Evolutionary conservation across 2,888 invertebrate genomes (phyloP).

Genomic region (Dichetophora obliterata): DNA sequence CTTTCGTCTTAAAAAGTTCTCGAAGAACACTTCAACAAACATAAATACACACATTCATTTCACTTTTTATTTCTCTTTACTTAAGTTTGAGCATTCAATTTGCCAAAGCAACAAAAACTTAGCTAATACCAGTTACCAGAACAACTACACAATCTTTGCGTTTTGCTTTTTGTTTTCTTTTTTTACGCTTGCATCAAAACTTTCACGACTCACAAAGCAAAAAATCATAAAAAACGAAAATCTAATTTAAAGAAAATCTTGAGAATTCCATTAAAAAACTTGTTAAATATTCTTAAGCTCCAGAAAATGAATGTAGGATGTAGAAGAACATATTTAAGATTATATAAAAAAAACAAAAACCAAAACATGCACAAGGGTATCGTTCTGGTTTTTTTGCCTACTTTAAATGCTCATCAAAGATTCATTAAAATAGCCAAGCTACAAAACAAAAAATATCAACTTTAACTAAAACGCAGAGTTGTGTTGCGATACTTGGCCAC

Average conservation of each 20-base stretch:
- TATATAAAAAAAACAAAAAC: neutral
- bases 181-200: conserved; percentile 1
- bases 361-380: neutral
- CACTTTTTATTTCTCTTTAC: too few species aligned
- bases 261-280: conserved; percentile 28
- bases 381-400: neutral
- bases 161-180: neutral
- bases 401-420: conserved; percentile 26
- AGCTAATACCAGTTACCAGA: neutral
- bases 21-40: too few species aligned
- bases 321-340: neutral
- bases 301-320: neutral
- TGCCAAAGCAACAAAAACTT: neutral
- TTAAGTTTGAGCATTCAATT: neutral
- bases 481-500: too few species aligned
- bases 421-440: conserved; percentile 24
- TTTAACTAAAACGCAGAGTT: neutral
- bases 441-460: neutral
- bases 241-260: conserved; percentile 33
- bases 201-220: neutral
- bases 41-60: too few species aligned
- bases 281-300: neutral
- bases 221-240: conserved; percentile 33
- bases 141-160: neutral
- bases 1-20: too few species aligned